Base-by-base conservation (phyloP, 2,797 vertebrate genomes). In the Channa striata region DNA sequence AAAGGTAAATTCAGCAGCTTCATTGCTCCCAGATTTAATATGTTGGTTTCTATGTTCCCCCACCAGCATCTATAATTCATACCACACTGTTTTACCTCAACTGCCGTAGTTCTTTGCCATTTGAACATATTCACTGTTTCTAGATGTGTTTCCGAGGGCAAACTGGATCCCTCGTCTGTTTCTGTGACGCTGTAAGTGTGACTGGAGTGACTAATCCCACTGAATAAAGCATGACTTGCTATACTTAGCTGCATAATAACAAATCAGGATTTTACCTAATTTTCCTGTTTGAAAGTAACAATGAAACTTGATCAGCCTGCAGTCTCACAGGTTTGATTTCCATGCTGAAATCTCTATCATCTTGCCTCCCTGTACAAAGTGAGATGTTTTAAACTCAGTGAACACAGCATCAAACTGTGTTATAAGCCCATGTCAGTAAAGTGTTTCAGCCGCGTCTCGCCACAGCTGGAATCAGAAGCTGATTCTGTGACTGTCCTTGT, bases 401-500 rank as follows among this genome's bases (percentile, higher is more conserved):
- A 81, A 84, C 77, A 66, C 58, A 20, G 67, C 47, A 34, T 64
- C 72, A 85, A 88, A 92, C 80, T 80, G 46, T 91, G 78, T 91
- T 88, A 89, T 12, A 46, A 21, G 50, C 78, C 67, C 68, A 47
- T 40, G 72, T 78, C 74, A 61, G 53, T 43, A 54, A 46, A 77
- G 60, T 63, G 44, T 68, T 74, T 73, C 76, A 50, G 40, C 57
- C 30, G 33, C 11, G 30, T 2, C 6, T 25, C 0, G 0, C 59
- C 17, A 61, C 20, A 33, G 61, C 61, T 47, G 66, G 73, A 85
- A 66, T 72, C 81, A 81, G 75, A 84, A 83, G 81, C 83, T 78
- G 86, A 84, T 84, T 89, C 92, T 87, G 82, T 90, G 90, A 89
- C 77, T 68, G 88, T 92, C 91, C 92, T 86, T 92, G 90, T 90